Evolutionary conservation across 2,888 invertebrate species (phyloP).

Genomic region (Blastobasis adustella): DNA sequence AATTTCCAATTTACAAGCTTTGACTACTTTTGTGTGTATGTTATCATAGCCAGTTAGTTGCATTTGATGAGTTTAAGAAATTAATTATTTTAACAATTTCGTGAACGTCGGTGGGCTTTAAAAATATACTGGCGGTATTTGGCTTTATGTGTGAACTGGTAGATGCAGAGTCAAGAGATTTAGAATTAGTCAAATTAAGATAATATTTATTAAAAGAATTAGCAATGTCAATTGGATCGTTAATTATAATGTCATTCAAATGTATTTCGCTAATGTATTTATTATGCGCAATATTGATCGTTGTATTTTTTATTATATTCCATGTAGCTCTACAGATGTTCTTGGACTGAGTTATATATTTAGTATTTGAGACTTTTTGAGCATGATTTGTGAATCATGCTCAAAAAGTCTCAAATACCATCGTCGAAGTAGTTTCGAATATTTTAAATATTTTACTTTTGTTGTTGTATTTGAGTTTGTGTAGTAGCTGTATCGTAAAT

Average conservation of each 20-base stretch:
- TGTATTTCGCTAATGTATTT: background rate
- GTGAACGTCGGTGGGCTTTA: conserved; percentile 2
- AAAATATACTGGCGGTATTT: conserved; percentile 1
- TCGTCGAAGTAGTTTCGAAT: conserved; percentile 3
- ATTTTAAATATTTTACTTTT: conserved; percentile 2
- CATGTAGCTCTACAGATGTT: conserved; percentile 4
- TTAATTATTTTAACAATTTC: conserved; percentile 1
- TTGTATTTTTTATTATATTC: conserved; percentile 2
- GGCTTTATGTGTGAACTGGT: background rate
- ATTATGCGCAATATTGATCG: background rate
- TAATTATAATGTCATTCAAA: background rate
- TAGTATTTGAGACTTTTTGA: background rate
- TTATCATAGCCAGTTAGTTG: conserved; percentile 3
- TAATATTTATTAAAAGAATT: conserved; percentile 4
- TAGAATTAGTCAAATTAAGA: conserved; percentile 1
- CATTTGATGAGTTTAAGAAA: conserved; percentile 5
- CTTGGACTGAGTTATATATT: background rate
- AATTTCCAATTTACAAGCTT: conserved; percentile 4
- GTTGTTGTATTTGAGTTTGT: background rate
- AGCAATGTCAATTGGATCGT: conserved; percentile 2
- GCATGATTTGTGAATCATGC: no score
- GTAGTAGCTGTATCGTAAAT: conserved; percentile 2
- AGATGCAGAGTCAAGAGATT: background rate
- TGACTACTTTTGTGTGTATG: conserved; percentile 6
- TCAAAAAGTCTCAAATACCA: no score